Evolutionary conservation across 2,797 vertebrate species (phyloP).

Genomic region (Parotocinclus haroldoi): DNA sequence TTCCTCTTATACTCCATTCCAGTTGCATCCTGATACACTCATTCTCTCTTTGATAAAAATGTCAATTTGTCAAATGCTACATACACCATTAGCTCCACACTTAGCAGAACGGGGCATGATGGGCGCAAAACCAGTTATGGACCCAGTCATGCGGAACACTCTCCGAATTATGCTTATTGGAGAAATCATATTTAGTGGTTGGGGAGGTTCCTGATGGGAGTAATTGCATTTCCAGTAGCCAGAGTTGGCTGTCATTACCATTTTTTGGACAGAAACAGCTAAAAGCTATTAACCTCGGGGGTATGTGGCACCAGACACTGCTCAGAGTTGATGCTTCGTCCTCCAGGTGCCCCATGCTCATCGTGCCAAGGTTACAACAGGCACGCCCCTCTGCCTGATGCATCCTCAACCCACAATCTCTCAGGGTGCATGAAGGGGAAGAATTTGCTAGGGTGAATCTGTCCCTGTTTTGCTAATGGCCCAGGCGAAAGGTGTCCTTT

Average conservation of each 20-base stretch:
- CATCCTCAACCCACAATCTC: conserved; percentile 32
- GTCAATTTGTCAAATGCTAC: conserved; percentile 58
- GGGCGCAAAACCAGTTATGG: conserved; percentile 52
- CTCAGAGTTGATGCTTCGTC: conserved; percentile 41
- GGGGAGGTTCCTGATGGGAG: conserved; percentile 50
- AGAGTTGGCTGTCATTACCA: conserved; percentile 46
- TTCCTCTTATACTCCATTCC: conserved; percentile 10
- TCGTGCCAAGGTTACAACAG: conserved; percentile 48
- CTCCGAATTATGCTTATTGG: conserved; percentile 73
- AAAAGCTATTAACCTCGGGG: conserved; percentile 57
- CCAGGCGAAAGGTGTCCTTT: conserved; percentile 59
- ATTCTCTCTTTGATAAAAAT: conserved; percentile 50
- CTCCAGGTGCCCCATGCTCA: conserved; percentile 31
- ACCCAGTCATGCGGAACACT: conserved; percentile 64
- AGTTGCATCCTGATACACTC: conserved; percentile 11
- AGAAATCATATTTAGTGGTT: conserved; percentile 62
- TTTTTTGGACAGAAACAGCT: conserved; percentile 51
- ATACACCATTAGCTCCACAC: conserved; percentile 45
- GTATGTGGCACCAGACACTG: conserved; percentile 26
- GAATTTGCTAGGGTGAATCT: conserved; percentile 54
- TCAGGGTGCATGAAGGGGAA: conserved; percentile 40
- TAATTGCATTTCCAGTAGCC: conserved; percentile 47
- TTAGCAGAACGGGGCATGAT: conserved; percentile 46
- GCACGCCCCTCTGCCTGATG: conserved; percentile 20
- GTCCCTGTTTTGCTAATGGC: conserved; percentile 61